phyloP scores from a whole-genome alignment of 2,888 invertebrate species.

The Drosophila nr. perissopoda region DNA sequence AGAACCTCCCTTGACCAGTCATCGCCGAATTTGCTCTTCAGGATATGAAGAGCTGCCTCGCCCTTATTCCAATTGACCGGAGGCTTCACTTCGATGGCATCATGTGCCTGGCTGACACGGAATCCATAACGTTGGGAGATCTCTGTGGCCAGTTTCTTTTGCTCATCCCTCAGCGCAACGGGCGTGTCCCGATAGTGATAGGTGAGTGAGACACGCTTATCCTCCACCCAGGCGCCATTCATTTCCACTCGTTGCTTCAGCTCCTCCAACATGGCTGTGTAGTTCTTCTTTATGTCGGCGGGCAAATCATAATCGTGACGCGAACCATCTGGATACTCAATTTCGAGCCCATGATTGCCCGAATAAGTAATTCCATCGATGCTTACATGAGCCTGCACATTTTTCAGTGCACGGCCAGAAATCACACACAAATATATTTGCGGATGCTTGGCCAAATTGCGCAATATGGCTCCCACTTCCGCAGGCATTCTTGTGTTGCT shows the following conservation, averaged over 20 bases:
- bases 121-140: slow-evolving; percentile 89
- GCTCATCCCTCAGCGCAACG: slow-evolving; percentile 86
- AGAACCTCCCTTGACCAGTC: slow-evolving; percentile 89
- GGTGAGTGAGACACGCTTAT: slow-evolving; percentile 89
- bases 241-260: slow-evolving; percentile 87
- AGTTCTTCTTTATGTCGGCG: slow-evolving; percentile 88
- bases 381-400: slow-evolving; percentile 89
- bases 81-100: slow-evolving; percentile 91
- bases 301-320: slow-evolving; percentile 91
- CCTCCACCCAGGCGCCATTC: slow-evolving; percentile 91
- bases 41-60: slow-evolving; percentile 90
- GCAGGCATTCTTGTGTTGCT: slow-evolving; percentile 89
- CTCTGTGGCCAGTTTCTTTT: slow-evolving; percentile 86
- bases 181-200: slow-evolving; percentile 91
- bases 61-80: slow-evolving; percentile 87
- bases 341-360: slow-evolving; percentile 91
- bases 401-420: slow-evolving; percentile 89
- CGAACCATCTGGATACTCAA: slow-evolving; percentile 90
- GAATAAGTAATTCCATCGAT: slow-evolving; percentile 88
- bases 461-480: slow-evolving; percentile 88
- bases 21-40: slow-evolving; percentile 90
- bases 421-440: slow-evolving; percentile 90
- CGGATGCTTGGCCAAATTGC: slow-evolving; percentile 88
- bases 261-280: slow-evolving; percentile 87
- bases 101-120: slow-evolving; percentile 88